Base-by-base conservation (phyloP, 2,888 invertebrate species). In the Drosophila yooni region DNA sequence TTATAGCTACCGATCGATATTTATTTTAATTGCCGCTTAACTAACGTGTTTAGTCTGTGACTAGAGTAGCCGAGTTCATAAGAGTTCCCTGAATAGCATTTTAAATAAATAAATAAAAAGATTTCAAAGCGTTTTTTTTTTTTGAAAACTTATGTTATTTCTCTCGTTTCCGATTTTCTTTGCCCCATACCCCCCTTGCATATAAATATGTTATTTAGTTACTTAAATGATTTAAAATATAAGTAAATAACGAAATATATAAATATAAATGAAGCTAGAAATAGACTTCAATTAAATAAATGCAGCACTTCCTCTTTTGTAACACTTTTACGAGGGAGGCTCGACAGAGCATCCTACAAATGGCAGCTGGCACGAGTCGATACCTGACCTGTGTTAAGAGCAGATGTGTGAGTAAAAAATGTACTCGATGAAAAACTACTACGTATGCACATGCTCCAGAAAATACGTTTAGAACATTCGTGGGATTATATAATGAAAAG, bases 331-430 rank as follows among this genome's bases (percentile, higher is more conserved):
- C 6, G 25, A 69, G 62, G 61, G 57, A 62, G 69, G 69, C 33
- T 58, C 43, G 21, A 21, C 43, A 21, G 2, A 13, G 25, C 11
- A 46, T 46, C 21, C 25, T 34, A 21, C 34, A 40, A 21, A 53
- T 33, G 21, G 46, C 75, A 75, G 70, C 57, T 70, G 74, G 38
- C 25, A 36, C 4, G n/a, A 33, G n/a, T 18, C 10, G 15, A 13
- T 36, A 43, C 46, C 21, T 46, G 50, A n/a, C 38, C 10, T 38
- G 43, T 3, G 48, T 25, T 38, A 50, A 25, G 27, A 59, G 70
- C 75, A 70, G 74, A 64, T 75, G 70, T 70, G 27, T 33, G 13
- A 11, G 29, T n/a, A 40, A 43, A 43, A 59, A 66, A 71, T 43
- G 43, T 48, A 48, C 70, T 52, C 34, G 15, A 57, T 64, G 29